Evolutionary conservation across 1,140 invertebrate species (phyloP).

Genomic region (Lerema accius): DNA sequence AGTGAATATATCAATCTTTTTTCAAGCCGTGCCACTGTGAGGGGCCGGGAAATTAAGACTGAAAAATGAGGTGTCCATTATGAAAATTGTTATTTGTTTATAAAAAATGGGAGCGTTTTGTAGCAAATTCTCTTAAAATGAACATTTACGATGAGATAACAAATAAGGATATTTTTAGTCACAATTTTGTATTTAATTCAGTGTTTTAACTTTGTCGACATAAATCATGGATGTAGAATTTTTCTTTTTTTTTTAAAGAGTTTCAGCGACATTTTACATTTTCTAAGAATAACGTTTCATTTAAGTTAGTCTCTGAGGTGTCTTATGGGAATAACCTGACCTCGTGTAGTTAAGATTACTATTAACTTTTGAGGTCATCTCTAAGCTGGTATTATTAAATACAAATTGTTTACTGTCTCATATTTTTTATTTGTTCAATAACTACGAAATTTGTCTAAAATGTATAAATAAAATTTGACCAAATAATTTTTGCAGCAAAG

Average conservation of each 20-base stretch:
- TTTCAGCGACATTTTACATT: not conserved
- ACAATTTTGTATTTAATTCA: conserved; percentile 21
- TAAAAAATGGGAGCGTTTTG: conserved; percentile 42
- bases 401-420: no score
- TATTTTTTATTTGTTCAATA: no score
- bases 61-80: conserved; percentile 66
- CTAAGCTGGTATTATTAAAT: no score
- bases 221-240: not conserved
- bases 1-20: conserved; percentile 75
- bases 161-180: conserved; percentile 22
- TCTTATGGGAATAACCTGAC: not conserved
- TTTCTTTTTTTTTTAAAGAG: not conserved
- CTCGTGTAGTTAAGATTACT: not conserved
- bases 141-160: conserved; percentile 7
- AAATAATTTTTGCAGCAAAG: no score
- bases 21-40: conserved; percentile 45
- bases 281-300: no score
- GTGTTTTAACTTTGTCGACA: not conserved
- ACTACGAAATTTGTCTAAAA: no score
- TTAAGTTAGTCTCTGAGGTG: conserved; percentile 1
- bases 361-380: not conserved
- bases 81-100: conserved; percentile 72
- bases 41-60: conserved; percentile 65
- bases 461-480: no score
- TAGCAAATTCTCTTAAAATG: conserved; percentile 12